Evolutionary conservation across 2,113 vertebrate genomes (phyloP).

Genomic region (Oophaga pumilio): DNA sequence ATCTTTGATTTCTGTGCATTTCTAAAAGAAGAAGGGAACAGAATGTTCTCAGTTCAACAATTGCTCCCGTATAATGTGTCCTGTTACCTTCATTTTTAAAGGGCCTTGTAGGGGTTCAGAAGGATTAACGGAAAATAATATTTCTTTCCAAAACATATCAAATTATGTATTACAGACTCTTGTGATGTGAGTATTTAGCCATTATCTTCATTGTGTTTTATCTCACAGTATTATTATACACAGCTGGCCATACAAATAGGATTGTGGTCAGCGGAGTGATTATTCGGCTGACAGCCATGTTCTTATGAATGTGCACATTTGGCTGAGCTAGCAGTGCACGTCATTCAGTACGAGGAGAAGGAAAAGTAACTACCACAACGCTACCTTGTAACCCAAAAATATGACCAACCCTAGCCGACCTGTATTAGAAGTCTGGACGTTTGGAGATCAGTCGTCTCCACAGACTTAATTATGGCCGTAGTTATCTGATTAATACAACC

Average conservation of each 20-base stretch:
- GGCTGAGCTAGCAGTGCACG: background rate
- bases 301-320: background rate
- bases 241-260: background rate
- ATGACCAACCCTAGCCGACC: no score
- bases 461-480: no score
- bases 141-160: background rate
- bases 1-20: background rate
- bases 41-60: slow-evolving; percentile 13
- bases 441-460: no score
- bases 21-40: background rate
- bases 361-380: background rate
- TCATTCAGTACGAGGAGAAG: background rate
- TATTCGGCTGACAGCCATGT: background rate
- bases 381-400: background rate
- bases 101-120: background rate
- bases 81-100: background rate
- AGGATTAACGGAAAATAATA: background rate
- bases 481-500: no score
- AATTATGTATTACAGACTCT: background rate
- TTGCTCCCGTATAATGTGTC: background rate
- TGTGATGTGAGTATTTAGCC: background rate
- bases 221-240: background rate
- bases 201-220: background rate
- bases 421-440: no score
- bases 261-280: background rate